Percentiles rank a stretch among this genome's conserved stretches.
Conservation (phyloP, 2,888 invertebrate species). For the Melanchra persicariae region DNA sequence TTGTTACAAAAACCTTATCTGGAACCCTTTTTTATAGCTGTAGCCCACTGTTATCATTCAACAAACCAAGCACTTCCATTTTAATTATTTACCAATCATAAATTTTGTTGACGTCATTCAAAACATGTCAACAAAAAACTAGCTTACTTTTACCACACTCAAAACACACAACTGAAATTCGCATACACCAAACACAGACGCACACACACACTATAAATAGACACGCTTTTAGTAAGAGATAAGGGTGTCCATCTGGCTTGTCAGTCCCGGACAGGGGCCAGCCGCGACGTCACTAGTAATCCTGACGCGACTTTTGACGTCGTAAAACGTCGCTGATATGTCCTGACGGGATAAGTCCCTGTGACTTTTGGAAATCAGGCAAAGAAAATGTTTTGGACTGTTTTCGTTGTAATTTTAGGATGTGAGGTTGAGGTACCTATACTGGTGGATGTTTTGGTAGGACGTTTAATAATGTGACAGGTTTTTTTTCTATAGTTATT, state of each 20-base stretch:
- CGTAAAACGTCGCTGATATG: constrained; percentile 70
- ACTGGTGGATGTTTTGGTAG: background rate
- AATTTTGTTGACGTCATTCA: background rate
- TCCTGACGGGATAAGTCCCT: constrained; percentile 69
- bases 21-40: background rate
- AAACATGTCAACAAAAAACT: background rate
- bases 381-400: constrained; percentile 64
- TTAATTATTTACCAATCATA: background rate
- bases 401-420: constrained; percentile 46
- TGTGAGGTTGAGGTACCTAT: background rate
- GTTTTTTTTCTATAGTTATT: no score
- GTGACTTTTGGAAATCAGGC: constrained; percentile 65
- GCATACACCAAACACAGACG: constrained; percentile 16
- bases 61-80: background rate
- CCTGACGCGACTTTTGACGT: constrained; percentile 72
- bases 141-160: background rate
- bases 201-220: constrained; percentile 59
- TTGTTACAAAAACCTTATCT: background rate
- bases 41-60: background rate
- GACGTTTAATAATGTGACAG: background rate
- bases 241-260: constrained; percentile 71
- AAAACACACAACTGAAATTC: constrained; percentile 16
- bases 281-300: constrained; percentile 69
- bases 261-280: constrained; percentile 69
- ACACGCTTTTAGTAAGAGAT: constrained; percentile 68